Percentiles rank a stretch among this genome's conserved stretches.
Evolutionary conservation across 1,140 invertebrate genomes (phyloP).

Genomic region (Bombus pyrosoma): DNA sequence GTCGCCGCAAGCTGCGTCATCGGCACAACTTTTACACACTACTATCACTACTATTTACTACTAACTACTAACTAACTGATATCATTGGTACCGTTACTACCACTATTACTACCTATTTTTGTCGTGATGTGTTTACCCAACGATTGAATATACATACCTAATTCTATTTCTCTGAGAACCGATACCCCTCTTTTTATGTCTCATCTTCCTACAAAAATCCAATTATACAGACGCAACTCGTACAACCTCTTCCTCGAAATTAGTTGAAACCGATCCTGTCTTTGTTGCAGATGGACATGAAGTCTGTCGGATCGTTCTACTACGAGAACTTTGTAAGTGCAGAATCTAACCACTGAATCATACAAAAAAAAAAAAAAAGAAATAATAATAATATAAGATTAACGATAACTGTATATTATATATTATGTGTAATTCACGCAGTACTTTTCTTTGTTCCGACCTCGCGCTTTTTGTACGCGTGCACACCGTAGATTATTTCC

Average conservation of each 20-base stretch:
- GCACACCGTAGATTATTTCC: not conserved
- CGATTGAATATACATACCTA: not conserved
- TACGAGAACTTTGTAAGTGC: slow-evolving; percentile 96
- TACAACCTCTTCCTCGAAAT: slow-evolving; percentile 75
- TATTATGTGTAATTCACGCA: not conserved
- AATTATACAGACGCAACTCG: slow-evolving; percentile 58
- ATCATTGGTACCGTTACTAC: slow-evolving; percentile 14
- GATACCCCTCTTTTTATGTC: slow-evolving; percentile 2
- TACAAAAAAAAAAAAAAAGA: slow-evolving; percentile 3
- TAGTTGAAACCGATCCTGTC: slow-evolving; percentile 82
- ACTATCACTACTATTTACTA: slow-evolving; percentile 63
- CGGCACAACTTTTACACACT: slow-evolving; percentile 81
- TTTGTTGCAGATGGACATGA: slow-evolving; percentile 94
- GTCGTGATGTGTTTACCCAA: not conserved
- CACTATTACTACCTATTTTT: slow-evolving; percentile 9
- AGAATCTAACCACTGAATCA: slow-evolving; percentile 76
- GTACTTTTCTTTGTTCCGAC: not conserved
- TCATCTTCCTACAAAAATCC: slow-evolving; percentile 45
- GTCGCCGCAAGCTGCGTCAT: slow-evolving; percentile 83
- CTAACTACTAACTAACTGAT: slow-evolving; percentile 31
- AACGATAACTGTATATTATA: not conserved
- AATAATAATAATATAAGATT: not conserved
- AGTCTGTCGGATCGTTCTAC: slow-evolving; percentile 96
- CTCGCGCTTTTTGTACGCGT: not conserved
- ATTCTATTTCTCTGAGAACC: slow-evolving; percentile 60